These are phyloP conservation scores for Listronotus bonariensis DNA, from an alignment of 1,140 invertebrate species.

Conservation along the genomic window DNA sequence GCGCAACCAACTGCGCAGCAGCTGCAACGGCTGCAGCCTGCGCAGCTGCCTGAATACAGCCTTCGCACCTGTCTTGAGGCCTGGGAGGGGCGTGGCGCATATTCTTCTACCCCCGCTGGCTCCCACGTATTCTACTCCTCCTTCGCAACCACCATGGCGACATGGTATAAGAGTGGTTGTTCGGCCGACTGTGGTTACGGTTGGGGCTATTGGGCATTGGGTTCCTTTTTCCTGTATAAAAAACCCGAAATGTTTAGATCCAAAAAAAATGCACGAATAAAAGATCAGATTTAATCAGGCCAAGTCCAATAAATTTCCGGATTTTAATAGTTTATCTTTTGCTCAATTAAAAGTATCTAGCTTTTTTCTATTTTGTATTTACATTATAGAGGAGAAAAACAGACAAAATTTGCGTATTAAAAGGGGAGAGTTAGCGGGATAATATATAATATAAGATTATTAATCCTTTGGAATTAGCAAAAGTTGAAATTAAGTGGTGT, in stretches of 20 bases:
- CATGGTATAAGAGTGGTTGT: constrained; percentile 27
- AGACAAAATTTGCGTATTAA: too few relatives aligned
- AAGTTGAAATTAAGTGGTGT: too few relatives aligned
- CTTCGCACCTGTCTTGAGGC: constrained; percentile 45
- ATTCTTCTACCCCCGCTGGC: constrained; percentile 62
- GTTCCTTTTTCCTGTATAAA: constrained; percentile 49
- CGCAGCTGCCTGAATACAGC: constrained; percentile 47
- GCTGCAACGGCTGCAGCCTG: constrained; percentile 41
- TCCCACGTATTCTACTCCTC: constrained; percentile 63
- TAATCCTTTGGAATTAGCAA: too few relatives aligned
- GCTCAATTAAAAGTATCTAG: too few relatives aligned
- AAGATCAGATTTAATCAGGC: too few relatives aligned
- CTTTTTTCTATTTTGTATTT: too few relatives aligned
- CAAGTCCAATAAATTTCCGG: too few relatives aligned
- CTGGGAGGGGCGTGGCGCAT: constrained; percentile 65
- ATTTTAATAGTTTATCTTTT: too few relatives aligned
- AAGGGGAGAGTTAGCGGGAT: too few relatives aligned
- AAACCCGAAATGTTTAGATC: background rate
- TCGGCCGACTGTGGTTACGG: background rate
- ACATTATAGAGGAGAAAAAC: too few relatives aligned
- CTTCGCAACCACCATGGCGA: constrained; percentile 50
- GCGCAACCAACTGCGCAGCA: constrained; percentile 11
- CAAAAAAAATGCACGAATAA: too few relatives aligned
- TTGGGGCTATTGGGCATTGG: constrained; percentile 44
- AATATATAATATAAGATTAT: too few relatives aligned